Evolutionary conservation across 2,888 invertebrate genomes (phyloP), one percentile per base, ranked within the genome.

Genomic region (Hofmannophila pseudospretella): DNA sequence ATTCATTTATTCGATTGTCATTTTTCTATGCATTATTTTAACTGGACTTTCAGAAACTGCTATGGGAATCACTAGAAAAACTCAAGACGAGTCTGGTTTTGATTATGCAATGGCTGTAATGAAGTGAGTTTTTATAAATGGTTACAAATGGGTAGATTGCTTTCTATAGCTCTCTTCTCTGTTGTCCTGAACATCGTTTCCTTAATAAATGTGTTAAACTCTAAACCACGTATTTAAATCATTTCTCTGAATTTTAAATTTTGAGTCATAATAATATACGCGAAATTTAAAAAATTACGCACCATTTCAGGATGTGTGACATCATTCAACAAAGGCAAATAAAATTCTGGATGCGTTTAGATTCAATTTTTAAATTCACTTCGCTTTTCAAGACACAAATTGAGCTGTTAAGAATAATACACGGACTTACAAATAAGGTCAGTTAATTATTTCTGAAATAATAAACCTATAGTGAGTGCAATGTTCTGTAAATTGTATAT

Each of bases 51-150:
- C 68, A 90, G 93, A 94, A 82, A 95, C 95, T 8, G 95, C 94
- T 0, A 95, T 95, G 95, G 95, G 95, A 13, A 92, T 93, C 0
- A 92, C 92, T 38, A 93, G 91, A 62, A 89, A 90, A 49, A 92
- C 92, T 25, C 91, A 94, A 70, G 89, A 92, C 63, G 88, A 90
- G 67, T 78, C 89, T 56, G 94, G 94, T 34, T 93, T 90, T 59
- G 93, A 94, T 57, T 95, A 95, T 57, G 94, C 94, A 3, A 91
- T 93, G 90, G 94, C 94, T 43, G 94, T 94, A 0, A 94, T 94
- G 90, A 94, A 94, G 79, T 87, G 47, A 75, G 77, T 57, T 7
- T 9, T 19, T 19, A 9, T 23, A 7, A 7, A n/a, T 2, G 20
- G 7, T 10, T 25, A 32, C 4, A n/a, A 30, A 20, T 23, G 13